phyloP scores from a whole-genome alignment of 53 echinoderm and acorn worm species.

The Crossaster papposus region DNA sequence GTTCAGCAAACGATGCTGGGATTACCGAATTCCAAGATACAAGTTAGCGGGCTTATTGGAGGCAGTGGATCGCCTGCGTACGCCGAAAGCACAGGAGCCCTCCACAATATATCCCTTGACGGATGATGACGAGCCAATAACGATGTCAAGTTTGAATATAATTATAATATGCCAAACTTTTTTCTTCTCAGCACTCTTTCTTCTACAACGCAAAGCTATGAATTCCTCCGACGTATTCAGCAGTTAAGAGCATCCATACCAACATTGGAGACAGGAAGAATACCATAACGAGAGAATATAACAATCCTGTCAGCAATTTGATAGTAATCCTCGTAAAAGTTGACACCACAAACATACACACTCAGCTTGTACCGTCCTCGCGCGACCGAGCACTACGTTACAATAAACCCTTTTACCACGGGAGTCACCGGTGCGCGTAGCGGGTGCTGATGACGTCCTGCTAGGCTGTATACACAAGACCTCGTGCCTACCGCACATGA shows the following conservation, averaged over 20 bases:
- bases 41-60: not conserved
- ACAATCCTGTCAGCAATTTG: not conserved
- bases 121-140: slow-evolving; percentile 20
- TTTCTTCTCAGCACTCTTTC: not conserved
- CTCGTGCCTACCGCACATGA: slow-evolving; percentile 10
- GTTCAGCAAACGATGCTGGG: slow-evolving; percentile 27
- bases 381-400: slow-evolving; percentile 7
- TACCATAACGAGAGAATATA: not conserved
- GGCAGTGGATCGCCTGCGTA: not conserved
- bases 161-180: not conserved
- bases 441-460: slow-evolving; percentile 23
- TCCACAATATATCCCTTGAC: not conserved
- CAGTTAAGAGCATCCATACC: not conserved
- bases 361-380: not conserved
- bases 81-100: not conserved
- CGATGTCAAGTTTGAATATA: not conserved
- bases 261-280: not conserved
- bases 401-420: not conserved
- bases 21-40: slow-evolving; percentile 18
- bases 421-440: not conserved
- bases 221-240: not conserved
- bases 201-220: not conserved
- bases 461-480: slow-evolving; percentile 5
- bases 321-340: not conserved
- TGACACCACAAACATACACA: not conserved